Evolutionary conservation across 2,113 vertebrate genomes (phyloP), one percentile per base, ranked within the genome.

Genomic region (Cephalopterus ornatus): DNA sequence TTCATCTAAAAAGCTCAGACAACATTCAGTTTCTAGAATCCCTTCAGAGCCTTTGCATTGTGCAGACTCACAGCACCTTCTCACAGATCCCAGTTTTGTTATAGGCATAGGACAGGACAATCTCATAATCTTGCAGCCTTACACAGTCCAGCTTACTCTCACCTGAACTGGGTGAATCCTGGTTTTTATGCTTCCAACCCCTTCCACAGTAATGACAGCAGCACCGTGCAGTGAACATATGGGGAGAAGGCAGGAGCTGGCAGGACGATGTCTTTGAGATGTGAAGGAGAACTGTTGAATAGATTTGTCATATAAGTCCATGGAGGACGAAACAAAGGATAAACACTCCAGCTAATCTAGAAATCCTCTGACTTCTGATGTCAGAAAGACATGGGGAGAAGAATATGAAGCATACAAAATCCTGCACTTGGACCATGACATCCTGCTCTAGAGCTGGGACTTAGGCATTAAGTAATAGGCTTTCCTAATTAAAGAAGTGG

Each of bases 141-240:
- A n/a, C 6, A 32, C 15, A 37, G 46, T 32, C 37, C 39, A 82
- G 10, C 5, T 21, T 20, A 55, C 9, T 73, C 86, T 96, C 78
- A 99, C 98, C 98, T 99, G 98, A 23, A 99, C 98, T 0, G 99
- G 98, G 91, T 99, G 98, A 87, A 99, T 95, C 91, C 98, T 98
- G 95, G 94, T 98, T 87, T 96, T 98, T 68, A 98, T 98, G 97
- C 96, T 98, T 81, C 99, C 98, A 23, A 99, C 89, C n/a, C 37
- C 98, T 98, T 99, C 99, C 85, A 98, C 98, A 0, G 98, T 99
- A 89, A 98, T 99, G 91, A 99, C 58, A 2, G 98, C 98, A 14
- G 97, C 96, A 23, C 98, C 98, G 14, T 99, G 90, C 20, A 99
- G 97, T 37, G 98, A 98, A 71, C 98, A 98, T n/a, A 99, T 62